These are phyloP conservation scores for Apteryx mantelli DNA, from an alignment of 2,113 vertebrate genomes.

Conservation along the genomic window DNA sequence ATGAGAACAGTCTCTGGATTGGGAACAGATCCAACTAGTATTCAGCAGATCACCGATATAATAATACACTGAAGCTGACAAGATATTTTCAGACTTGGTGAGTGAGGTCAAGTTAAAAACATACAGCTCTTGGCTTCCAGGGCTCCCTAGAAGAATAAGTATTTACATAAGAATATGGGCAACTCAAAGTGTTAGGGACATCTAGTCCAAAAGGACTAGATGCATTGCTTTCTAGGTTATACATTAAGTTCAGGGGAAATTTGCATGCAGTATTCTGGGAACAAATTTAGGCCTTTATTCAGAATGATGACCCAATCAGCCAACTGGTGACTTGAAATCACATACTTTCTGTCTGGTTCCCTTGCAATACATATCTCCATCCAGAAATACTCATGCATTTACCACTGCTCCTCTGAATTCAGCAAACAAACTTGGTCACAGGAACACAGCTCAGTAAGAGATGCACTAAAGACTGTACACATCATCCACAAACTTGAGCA, in stretches of 20 bases:
- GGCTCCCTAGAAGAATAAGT: slow-evolving; percentile 74
- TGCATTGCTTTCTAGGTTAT: not conserved
- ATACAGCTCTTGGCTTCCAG: slow-evolving; percentile 80
- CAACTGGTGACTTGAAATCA: not conserved
- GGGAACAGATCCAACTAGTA: slow-evolving; percentile 67
- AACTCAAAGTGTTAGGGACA: not conserved
- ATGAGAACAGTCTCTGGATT: slow-evolving; percentile 56
- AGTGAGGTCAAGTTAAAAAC: slow-evolving; percentile 94
- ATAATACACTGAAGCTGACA: slow-evolving; percentile 91
- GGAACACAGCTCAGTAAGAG: not conserved
- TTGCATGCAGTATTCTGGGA: not conserved
- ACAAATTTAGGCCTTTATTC: not conserved
- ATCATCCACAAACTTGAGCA: not conserved
- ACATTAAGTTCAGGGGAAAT: not conserved
- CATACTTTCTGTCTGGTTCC: not conserved
- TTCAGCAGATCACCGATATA: slow-evolving; percentile 82
- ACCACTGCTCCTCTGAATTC: not conserved
- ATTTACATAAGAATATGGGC: not conserved
- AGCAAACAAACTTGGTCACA: not conserved
- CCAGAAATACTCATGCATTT: not conserved
- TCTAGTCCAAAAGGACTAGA: not conserved
- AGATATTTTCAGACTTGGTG: slow-evolving; percentile 89
- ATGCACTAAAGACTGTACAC: not conserved
- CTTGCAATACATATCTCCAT: not conserved
- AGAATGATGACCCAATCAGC: not conserved